phyloP scores from a whole-genome alignment of 2,888 invertebrate genomes.

The Hydrotaea diabolus region DNA sequence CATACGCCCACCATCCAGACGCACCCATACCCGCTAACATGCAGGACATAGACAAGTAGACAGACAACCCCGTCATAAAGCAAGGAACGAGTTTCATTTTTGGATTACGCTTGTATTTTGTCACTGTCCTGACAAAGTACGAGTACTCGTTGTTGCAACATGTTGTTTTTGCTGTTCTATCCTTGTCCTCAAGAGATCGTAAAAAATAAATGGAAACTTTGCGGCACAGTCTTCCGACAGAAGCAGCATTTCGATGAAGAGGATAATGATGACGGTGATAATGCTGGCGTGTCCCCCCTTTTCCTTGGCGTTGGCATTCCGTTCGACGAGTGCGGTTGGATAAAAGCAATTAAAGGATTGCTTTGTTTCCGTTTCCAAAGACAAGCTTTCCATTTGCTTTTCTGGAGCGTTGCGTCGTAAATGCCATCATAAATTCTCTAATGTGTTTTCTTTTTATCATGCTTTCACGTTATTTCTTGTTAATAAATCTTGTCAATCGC shows the following conservation, averaged over 20 bases:
- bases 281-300: neutral
- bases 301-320: neutral
- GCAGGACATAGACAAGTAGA: neutral
- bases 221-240: neutral
- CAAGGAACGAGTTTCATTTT: neutral
- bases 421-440: conserved; percentile 36
- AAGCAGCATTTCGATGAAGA: neutral
- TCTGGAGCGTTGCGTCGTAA: conserved; percentile 7
- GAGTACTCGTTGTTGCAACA: too few species aligned
- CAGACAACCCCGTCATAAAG: too few species aligned
- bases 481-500: neutral
- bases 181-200: neutral
- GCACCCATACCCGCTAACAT: too few species aligned
- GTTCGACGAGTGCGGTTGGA: conserved; percentile 18
- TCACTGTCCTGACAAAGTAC: neutral
- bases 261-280: neutral
- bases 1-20: too few species aligned
- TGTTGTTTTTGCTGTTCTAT: too few species aligned
- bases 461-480: neutral
- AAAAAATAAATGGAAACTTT: neutral
- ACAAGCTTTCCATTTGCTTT: neutral
- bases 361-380: conserved; percentile 5
- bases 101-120: too few species aligned
- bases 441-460: conserved; percentile 8
- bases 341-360: conserved; percentile 36